Evolutionary conservation across 2,888 invertebrate species (phyloP).

Genomic region (Fragum fragum): DNA sequence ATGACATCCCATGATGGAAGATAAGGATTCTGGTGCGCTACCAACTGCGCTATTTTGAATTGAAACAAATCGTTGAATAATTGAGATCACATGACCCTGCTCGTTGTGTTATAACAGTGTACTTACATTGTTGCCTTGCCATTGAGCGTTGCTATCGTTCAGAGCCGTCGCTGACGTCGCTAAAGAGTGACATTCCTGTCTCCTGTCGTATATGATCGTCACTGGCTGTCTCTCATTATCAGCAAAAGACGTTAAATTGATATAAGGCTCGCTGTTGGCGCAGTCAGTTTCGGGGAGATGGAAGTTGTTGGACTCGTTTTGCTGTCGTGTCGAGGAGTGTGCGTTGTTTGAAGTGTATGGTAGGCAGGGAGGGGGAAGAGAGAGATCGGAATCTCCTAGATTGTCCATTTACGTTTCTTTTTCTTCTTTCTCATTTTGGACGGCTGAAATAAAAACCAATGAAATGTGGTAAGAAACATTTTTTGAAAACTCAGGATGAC

Average conservation of each 20-base stretch:
- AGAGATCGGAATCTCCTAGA: not conserved
- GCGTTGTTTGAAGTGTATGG: not conserved
- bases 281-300: not conserved
- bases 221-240: too few species aligned
- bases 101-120: too few species aligned
- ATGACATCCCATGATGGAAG: too few species aligned
- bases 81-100: too few species aligned
- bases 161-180: not conserved
- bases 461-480: too few species aligned
- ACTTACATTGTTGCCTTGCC: not conserved
- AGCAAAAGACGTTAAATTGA: not conserved
- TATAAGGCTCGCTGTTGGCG: not conserved
- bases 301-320: not conserved
- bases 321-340: not conserved
- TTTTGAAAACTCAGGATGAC: too few species aligned
- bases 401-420: not conserved
- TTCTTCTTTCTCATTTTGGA: not conserved
- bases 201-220: too few species aligned
- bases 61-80: too few species aligned
- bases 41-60: too few species aligned
- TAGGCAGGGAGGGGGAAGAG: not conserved
- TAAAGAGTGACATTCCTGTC: not conserved
- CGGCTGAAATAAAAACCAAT: not conserved
- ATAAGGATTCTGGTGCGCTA: too few species aligned
- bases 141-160: not conserved